Evolutionary conservation across 1,140 invertebrate genomes (phyloP), one percentile per base, ranked within the genome.

Genomic region (Lasaia peninsularis): DNA sequence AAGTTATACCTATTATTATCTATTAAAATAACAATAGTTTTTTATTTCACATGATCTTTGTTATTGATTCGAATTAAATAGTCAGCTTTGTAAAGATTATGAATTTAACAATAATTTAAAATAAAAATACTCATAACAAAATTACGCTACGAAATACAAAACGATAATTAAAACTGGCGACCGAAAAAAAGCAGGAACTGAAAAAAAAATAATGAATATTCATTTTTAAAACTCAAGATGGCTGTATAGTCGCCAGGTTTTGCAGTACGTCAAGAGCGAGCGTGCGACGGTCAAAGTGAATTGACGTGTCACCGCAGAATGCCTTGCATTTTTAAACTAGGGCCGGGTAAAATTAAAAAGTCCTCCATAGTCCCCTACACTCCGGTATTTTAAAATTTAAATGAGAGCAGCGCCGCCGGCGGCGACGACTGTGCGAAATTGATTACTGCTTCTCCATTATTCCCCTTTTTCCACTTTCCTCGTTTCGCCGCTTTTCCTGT

Each of bases 391-490:
- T 88, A 86, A 88, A 88, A 80, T 88, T 88, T 85, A 88, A 88
- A 88, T 88, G 81, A 86, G 83, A 79, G 72, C 71, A 72, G 72
- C 78, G 75, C 79, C 75, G 78, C 69, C 74, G 75, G 67, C 75
- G 69, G 72, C 78, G 82, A 71, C 80, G 83, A 86, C 83, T 88
- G 80, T 78, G 75, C 82, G 75, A 88, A 88, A 88, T 88, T 88
- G 85, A 88, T 88, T 88, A 88, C 85, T 85, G 80, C 78, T 86
- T 80, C 82, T 79, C 77, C 69, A 88, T 88, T 86, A 88, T 88
- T 86, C 83, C 85, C 76, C 81, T 88, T 88, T 86, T 88, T 83
- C 78, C 75, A 78, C 75, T 85, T 83, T 80, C 78, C 76, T 67
- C 71, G 68, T 73, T 78, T 74, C 79, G 70, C 77, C 73, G 71